Evolutionary conservation across 1,140 invertebrate species (phyloP).

Genomic region (Lepidotrigona ventralis): DNA sequence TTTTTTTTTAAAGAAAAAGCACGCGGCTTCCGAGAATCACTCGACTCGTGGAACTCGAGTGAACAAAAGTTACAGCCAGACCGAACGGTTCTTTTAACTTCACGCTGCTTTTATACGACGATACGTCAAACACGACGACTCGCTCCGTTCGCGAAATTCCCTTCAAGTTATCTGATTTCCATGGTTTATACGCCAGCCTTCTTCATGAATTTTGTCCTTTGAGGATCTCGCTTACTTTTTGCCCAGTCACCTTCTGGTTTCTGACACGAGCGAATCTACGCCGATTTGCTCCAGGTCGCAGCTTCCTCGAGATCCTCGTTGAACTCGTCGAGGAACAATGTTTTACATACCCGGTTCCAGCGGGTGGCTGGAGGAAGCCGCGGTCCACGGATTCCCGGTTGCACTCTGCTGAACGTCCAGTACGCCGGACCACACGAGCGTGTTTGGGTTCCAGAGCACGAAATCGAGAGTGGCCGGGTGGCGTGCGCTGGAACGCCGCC

Average conservation of each 20-base stretch:
- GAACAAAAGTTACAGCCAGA: conserved; percentile 62
- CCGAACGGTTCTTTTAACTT: conserved; percentile 61
- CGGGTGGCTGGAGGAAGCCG: neutral
- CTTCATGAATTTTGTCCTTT: neutral
- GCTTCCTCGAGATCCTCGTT: conserved; percentile 24
- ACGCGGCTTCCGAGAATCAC: conserved; percentile 46
- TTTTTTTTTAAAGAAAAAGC: conserved; percentile 13
- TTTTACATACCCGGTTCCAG: conserved; percentile 59
- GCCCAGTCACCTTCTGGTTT: no score
- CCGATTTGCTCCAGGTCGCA: conserved; percentile 16
- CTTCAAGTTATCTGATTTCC: no score
- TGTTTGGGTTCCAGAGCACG: conserved; percentile 62
- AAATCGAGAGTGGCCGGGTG: conserved; percentile 62
- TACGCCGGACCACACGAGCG: conserved; percentile 41
- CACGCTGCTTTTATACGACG: conserved; percentile 64
- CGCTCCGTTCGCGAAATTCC: conserved; percentile 22
- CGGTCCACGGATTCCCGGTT: conserved; percentile 43
- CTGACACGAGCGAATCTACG: neutral
- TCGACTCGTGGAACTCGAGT: conserved; percentile 59
- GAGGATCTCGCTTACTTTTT: no score
- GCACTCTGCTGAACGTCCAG: conserved; percentile 20
- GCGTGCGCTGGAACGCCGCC: conserved; percentile 59
- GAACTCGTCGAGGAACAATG: conserved; percentile 28
- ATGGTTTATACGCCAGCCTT: no score
- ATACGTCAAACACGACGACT: conserved; percentile 56